A percentile compares a stretch with the other conserved stretches of the same genome.
Evolutionary conservation across 2,113 vertebrate species (phyloP).

Genomic region (Calonectris borealis): DNA sequence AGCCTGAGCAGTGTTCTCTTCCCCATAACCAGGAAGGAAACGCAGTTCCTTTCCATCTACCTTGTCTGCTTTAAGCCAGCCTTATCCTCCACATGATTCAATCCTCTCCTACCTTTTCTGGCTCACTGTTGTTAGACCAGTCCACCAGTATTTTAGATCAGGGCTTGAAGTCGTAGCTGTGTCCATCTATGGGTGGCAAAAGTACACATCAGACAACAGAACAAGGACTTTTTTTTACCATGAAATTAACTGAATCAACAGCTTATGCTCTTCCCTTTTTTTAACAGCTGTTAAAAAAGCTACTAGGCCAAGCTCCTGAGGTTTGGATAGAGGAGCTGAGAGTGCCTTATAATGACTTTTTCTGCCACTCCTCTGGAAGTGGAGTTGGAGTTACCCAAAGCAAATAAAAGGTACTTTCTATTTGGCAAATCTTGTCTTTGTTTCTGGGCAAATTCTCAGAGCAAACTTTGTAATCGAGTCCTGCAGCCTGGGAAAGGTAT

Average conservation of each 20-base stretch:
- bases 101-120: slow-evolving; percentile 43
- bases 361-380: neutral
- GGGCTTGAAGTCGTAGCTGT: neutral
- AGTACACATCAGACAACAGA: neutral
- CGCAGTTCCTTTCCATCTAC: neutral
- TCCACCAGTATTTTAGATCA: slow-evolving; percentile 46
- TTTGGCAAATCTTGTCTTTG: neutral
- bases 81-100: neutral
- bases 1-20: neutral
- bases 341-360: neutral
- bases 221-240: neutral
- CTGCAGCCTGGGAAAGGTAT: neutral
- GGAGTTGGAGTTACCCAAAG: neutral
- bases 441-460: neutral
- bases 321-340: neutral
- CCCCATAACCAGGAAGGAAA: neutral
- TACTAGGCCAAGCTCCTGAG: neutral
- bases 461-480: neutral
- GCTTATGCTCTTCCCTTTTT: neutral
- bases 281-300: neutral
- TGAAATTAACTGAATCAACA: neutral
- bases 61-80: neutral
- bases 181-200: slow-evolving; percentile 28
- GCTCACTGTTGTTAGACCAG: neutral
- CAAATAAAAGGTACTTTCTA: neutral